Conservation (phyloP, 1,140 invertebrate species). For the Bemisia tabaci region DNA sequence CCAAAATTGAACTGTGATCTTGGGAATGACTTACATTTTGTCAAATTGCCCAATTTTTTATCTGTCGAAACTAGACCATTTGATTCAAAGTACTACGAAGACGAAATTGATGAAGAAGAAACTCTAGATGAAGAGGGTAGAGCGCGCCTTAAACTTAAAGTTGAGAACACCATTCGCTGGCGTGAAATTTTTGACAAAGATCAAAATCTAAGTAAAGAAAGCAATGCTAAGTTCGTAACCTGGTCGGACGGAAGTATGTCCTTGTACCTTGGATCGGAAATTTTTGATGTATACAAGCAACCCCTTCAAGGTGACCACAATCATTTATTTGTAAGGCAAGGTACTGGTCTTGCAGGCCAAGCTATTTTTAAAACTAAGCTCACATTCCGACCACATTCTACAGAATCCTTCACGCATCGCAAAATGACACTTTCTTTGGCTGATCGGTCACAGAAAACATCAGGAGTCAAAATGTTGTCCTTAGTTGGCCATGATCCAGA, state of each 20-base stretch:
- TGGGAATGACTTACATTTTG: slow-evolving; percentile 84
- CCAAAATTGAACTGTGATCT: slow-evolving; percentile 87
- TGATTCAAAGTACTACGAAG: slow-evolving; percentile 89
- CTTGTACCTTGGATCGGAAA: slow-evolving; percentile 90
- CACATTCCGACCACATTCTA: slow-evolving; percentile 93
- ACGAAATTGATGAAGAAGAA: slow-evolving; percentile 98
- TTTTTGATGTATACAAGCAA: slow-evolving; percentile 95
- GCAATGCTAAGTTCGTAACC: slow-evolving; percentile 86
- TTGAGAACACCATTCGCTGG: slow-evolving; percentile 98
- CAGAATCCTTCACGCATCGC: slow-evolving; percentile 94
- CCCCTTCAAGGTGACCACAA: slow-evolving; percentile 82
- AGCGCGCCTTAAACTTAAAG: slow-evolving; percentile 78
- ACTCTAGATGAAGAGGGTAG: slow-evolving; percentile 94
- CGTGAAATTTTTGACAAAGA: slow-evolving; percentile 71
- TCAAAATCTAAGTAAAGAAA: slow-evolving; percentile 72
- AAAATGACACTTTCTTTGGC: slow-evolving; percentile 97
- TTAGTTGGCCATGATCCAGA: slow-evolving; percentile 91
- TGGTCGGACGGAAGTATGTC: slow-evolving; percentile 99
- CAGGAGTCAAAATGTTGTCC: slow-evolving; percentile 91
- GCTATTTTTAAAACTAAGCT: slow-evolving; percentile 93
- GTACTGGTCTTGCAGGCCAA: slow-evolving; percentile 93
- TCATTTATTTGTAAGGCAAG: slow-evolving; percentile 91
- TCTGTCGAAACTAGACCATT: slow-evolving; percentile 88
- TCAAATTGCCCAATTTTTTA: slow-evolving; percentile 86
- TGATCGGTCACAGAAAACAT: slow-evolving; percentile 90